phyloP scores from a whole-genome alignment of 2,113 vertebrate genomes.

The Platysteira castanea region DNA sequence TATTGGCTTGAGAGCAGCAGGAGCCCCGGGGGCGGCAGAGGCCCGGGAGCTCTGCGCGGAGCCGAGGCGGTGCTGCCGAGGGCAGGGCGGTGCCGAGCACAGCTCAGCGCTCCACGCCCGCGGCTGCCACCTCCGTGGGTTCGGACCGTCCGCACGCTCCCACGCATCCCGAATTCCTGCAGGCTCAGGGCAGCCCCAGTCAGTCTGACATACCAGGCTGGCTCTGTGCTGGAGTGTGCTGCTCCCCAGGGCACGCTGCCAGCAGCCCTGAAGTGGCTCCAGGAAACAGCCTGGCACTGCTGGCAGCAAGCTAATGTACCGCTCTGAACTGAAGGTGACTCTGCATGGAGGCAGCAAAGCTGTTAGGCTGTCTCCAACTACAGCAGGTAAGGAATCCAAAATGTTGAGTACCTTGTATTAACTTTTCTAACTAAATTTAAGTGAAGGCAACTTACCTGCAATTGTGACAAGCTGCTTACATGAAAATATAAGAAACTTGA shows the following conservation, averaged over 20 bases:
- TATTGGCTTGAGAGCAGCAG: background rate
- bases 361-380: background rate
- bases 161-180: fast-evolving
- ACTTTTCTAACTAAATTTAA: background rate
- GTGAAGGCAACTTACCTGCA: background rate
- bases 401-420: background rate
- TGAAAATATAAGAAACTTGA: background rate
- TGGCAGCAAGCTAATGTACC: fast-evolving
- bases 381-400: background rate
- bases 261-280: background rate
- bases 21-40: background rate
- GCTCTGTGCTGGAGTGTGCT: background rate
- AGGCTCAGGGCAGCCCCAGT: background rate
- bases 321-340: background rate
- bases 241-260: background rate
- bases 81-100: background rate
- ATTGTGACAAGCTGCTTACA: background rate
- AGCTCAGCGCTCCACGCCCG: background rate
- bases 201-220: background rate
- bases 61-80: background rate
- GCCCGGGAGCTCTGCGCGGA: background rate
- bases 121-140: too few species aligned
- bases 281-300: background rate
- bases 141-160: background rate
- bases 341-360: background rate